These are phyloP conservation scores for Zaprionus capensis DNA, from an alignment of 1,140 invertebrate genomes.

Conservation along the genomic window DNA sequence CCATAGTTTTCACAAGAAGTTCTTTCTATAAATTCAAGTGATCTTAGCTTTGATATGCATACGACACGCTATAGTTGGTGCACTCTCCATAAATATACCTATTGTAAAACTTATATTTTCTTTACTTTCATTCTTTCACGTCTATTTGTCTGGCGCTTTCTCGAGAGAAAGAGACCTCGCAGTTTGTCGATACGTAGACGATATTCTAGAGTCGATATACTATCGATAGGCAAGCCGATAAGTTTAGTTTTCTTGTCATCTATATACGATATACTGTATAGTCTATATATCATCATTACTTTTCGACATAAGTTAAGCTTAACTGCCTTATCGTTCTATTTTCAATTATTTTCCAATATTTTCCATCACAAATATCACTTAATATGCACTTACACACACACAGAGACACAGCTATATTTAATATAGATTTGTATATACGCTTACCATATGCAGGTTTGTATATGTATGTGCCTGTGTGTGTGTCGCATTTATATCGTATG, in stretches of 20 bases:
- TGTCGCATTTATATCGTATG: conserved; percentile 50
- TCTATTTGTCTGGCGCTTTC: too few species aligned
- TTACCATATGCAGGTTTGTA: conserved; percentile 60
- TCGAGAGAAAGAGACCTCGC: too few species aligned
- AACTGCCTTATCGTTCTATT: background rate
- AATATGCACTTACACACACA: conserved; percentile 15
- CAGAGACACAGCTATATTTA: background rate
- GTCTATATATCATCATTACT: too few species aligned
- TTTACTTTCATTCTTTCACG: too few species aligned
- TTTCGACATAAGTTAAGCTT: too few species aligned
- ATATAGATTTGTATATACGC: background rate
- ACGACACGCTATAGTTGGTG: too few species aligned
- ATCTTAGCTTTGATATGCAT: too few species aligned
- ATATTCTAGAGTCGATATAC: background rate
- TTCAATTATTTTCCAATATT: conserved; percentile 39
- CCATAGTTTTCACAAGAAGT: too few species aligned
- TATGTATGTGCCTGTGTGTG: conserved; percentile 25
- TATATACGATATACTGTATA: too few species aligned
- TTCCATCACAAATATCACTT: conserved; percentile 10
- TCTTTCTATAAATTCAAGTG: too few species aligned
- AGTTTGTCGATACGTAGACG: background rate
- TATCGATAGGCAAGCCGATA: background rate
- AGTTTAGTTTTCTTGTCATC: background rate
- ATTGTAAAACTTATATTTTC: too few species aligned
- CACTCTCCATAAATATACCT: too few species aligned